Evolutionary conservation across 2,113 vertebrate species (phyloP).

Genomic region (Pomatorhinus ruficollis): DNA sequence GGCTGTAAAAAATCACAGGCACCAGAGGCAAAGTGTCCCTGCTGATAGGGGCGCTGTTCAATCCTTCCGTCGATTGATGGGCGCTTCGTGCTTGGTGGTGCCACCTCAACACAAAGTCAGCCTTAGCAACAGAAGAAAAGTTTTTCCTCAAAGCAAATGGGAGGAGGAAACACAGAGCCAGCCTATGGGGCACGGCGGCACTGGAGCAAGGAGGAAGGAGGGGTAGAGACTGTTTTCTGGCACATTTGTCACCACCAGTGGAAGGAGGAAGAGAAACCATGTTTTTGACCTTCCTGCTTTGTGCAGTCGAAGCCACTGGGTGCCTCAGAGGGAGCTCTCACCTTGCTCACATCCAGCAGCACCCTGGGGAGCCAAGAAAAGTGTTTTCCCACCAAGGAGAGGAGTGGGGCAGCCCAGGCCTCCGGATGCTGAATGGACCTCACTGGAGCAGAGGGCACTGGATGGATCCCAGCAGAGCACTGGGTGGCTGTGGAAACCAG

Average conservation of each 20-base stretch:
- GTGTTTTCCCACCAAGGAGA: neutral
- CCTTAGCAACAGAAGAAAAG: rapidly evolving
- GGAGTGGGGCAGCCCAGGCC: neutral
- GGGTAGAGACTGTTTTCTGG: rapidly evolving
- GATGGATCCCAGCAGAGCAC: rapidly evolving
- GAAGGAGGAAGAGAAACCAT: neutral
- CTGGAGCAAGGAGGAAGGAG: neutral
- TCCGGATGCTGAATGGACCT: neutral
- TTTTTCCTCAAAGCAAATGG: neutral
- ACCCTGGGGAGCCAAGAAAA: neutral
- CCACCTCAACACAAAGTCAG: neutral
- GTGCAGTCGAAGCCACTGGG: rapidly evolving
- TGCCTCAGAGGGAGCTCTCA: neutral
- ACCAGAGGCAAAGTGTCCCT: neutral
- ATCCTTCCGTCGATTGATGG: rapidly evolving
- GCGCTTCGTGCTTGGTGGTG: neutral
- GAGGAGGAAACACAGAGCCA: neutral
- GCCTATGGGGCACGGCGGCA: rapidly evolving
- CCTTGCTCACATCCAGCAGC: neutral
- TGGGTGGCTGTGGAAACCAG: rapidly evolving
- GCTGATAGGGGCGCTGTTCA: neutral
- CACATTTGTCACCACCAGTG: neutral
- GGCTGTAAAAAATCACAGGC: rapidly evolving
- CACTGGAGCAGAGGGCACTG: neutral
- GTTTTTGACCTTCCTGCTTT: neutral